phyloP scores from a whole-genome alignment of 2,888 invertebrate genomes.

The Caenorhabditis virilis region DNA sequence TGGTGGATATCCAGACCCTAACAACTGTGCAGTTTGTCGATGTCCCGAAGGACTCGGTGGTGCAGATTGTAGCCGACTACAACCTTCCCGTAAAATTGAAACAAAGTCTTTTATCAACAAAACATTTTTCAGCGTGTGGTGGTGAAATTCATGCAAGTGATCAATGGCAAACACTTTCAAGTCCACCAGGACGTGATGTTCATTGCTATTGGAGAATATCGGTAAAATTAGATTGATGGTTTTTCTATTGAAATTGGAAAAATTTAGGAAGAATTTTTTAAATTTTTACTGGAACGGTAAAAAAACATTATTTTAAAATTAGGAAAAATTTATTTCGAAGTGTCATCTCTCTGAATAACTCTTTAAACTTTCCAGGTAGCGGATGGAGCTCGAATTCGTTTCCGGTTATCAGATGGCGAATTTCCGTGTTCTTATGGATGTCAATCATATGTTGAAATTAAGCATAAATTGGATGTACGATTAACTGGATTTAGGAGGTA shows the following conservation, averaged over 20 bases:
- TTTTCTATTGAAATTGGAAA: slow-evolving; percentile 67
- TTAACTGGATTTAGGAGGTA: slow-evolving; percentile 68
- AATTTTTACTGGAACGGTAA: not conserved
- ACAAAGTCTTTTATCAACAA: not conserved
- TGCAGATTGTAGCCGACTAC: slow-evolving; percentile 62
- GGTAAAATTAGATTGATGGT: slow-evolving; percentile 58
- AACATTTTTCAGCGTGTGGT: slow-evolving; percentile 57
- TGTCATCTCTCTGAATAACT: too few species aligned
- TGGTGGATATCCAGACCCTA: slow-evolving; percentile 67
- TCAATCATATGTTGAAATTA: slow-evolving; percentile 67
- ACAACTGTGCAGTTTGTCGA: slow-evolving; percentile 61
- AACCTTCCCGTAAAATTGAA: slow-evolving; percentile 57
- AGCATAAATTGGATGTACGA: slow-evolving; percentile 66
- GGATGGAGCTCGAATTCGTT: slow-evolving; percentile 63
- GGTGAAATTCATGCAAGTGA: slow-evolving; percentile 64
- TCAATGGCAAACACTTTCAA: slow-evolving; percentile 65
- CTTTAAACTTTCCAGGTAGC: too few species aligned
- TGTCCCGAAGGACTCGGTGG: slow-evolving; percentile 68
- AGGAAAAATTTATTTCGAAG: too few species aligned
- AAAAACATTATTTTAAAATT: slow-evolving; percentile 8
- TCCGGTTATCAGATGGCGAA: slow-evolving; percentile 67
- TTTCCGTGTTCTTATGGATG: slow-evolving; percentile 69
- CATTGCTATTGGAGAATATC: slow-evolving; percentile 68
- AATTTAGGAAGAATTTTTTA: slow-evolving; percentile 53
- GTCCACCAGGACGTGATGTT: slow-evolving; percentile 61